Conservation (phyloP, 1,140 invertebrate genomes). For the Sinonovacula constricta region DNA sequence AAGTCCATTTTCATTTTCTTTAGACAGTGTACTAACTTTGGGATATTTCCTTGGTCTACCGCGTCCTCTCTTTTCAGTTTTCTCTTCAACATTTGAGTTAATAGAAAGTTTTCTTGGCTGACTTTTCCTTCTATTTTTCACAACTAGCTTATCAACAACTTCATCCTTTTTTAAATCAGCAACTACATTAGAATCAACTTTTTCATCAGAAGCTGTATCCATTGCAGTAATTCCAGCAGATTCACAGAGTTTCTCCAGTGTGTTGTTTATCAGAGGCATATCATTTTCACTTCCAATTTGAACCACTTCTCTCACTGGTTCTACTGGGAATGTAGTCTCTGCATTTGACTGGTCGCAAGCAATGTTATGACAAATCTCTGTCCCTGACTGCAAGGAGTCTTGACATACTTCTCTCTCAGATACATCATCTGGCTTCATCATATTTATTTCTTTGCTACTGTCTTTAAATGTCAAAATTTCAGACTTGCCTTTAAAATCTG, state of each 20-base stretch:
- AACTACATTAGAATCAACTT: background rate
- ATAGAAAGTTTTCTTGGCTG: conserved; percentile 30
- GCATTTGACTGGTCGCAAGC: too few relatives aligned
- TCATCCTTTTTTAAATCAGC: background rate
- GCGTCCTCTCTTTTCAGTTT: conserved; percentile 6
- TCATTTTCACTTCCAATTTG: background rate
- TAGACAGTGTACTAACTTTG: background rate
- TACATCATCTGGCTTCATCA: too few relatives aligned
- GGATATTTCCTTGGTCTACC: conserved; percentile 8
- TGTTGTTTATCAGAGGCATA: background rate
- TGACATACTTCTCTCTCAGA: too few relatives aligned
- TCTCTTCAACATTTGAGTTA: conserved; percentile 7
- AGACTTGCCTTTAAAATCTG: background rate
- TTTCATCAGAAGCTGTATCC: background rate
- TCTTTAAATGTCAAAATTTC: too few relatives aligned
- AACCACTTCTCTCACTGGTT: too few relatives aligned
- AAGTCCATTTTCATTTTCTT: background rate
- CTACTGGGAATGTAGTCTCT: too few relatives aligned
- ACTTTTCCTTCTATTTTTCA: conserved; percentile 41
- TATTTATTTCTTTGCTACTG: too few relatives aligned
- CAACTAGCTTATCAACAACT: background rate
- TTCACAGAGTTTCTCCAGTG: background rate
- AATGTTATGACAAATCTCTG: too few relatives aligned
- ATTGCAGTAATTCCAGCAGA: background rate
- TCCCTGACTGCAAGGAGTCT: too few relatives aligned